These are phyloP conservation scores for Phainopepla nitens DNA, from an alignment of 2,113 vertebrate species.

Conservation along the genomic window DNA sequence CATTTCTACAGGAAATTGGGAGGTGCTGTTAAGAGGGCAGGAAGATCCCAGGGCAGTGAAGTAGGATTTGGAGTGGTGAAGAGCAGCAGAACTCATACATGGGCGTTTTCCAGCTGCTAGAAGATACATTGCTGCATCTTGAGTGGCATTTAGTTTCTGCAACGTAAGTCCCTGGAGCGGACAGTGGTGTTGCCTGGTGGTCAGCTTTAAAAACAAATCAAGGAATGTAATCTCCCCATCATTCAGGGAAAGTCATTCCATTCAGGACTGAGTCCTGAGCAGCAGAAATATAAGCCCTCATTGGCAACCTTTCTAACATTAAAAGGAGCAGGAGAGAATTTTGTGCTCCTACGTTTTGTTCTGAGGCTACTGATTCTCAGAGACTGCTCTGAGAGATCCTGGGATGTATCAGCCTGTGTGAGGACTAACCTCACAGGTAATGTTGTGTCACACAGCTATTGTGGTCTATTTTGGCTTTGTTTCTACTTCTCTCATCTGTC, in stretches of 20 bases:
- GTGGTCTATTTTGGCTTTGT: not conserved
- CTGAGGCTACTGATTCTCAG: not conserved
- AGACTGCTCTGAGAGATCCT: not conserved
- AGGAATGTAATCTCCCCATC: not conserved
- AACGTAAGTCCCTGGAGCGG: not conserved
- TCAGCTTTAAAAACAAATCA: not conserved
- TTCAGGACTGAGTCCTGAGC: not conserved
- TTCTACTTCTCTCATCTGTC: not conserved
- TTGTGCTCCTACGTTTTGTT: not conserved
- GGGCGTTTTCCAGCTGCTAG: not conserved
- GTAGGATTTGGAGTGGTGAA: not conserved
- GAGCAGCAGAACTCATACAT: not conserved
- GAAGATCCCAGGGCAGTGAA: not conserved
- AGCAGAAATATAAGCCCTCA: not conserved
- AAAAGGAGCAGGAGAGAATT: not conserved
- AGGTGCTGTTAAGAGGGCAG: not conserved
- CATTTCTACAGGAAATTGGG: not conserved
- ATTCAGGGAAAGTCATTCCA: not conserved
- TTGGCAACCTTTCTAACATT: not conserved
- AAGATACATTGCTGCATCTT: not conserved
- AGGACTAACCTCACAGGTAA: not conserved
- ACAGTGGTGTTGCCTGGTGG: not conserved
- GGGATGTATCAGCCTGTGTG: not conserved
- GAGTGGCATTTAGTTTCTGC: not conserved
- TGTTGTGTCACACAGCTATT: not conserved